Evolutionary conservation across 92 coral and sea anemone genomes (phyloP).

Genomic region (Pocillopora grandis): DNA sequence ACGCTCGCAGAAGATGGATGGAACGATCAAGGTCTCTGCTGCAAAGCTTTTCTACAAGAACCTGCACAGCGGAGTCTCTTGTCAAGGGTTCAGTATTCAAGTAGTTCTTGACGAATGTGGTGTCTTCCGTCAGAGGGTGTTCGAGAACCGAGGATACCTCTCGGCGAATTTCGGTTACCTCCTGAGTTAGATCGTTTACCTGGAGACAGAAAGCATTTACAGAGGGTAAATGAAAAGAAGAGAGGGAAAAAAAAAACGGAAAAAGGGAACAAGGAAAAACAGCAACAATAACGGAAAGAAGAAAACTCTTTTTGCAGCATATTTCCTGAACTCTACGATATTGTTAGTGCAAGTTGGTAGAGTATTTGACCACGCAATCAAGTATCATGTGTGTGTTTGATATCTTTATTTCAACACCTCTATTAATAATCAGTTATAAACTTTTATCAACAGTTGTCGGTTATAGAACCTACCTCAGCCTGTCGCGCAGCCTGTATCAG

Average conservation of each 20-base stretch:
- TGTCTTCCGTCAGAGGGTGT: slow-evolving; percentile 62
- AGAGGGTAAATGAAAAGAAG: background rate
- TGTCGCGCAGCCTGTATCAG: slow-evolving; percentile 68
- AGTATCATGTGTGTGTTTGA: too few species aligned
- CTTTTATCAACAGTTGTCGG: too few species aligned
- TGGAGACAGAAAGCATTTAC: background rate
- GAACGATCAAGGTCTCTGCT: slow-evolving; percentile 75
- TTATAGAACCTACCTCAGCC: slow-evolving; percentile 56
- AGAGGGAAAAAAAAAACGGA: too few species aligned
- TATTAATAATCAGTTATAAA: too few species aligned
- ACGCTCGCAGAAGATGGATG: slow-evolving; percentile 71
- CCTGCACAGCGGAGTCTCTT: slow-evolving; percentile 56
- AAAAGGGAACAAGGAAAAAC: too few species aligned
- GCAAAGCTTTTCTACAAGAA: slow-evolving; percentile 64
- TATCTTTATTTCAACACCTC: too few species aligned
- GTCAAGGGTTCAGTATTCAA: slow-evolving; percentile 50
- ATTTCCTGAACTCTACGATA: too few species aligned
- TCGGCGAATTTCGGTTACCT: slow-evolving; percentile 67
- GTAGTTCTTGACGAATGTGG: slow-evolving; percentile 35
- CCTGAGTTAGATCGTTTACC: slow-evolving; percentile 78
- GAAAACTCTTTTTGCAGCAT: too few species aligned
- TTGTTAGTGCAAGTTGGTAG: too few species aligned
- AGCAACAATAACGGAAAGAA: too few species aligned
- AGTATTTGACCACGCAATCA: too few species aligned
- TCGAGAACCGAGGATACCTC: slow-evolving; percentile 74